A percentile compares a stretch with the other conserved stretches of the same genome.
Evolutionary conservation across 2,888 invertebrate genomes (phyloP).

Genomic region (Erebia palarica): DNA sequence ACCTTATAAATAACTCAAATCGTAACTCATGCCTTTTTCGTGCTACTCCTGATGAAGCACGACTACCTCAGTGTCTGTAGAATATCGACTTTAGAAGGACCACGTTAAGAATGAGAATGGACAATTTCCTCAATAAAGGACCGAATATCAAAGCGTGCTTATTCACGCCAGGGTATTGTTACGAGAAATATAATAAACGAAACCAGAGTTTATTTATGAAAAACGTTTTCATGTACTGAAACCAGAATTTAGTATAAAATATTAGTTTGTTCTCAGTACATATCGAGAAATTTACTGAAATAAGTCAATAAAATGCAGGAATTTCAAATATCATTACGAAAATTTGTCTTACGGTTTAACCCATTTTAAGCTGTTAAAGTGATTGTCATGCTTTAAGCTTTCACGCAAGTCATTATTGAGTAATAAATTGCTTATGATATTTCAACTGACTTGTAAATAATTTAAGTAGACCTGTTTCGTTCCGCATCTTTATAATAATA

Average conservation of each 20-base stretch:
- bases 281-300: not conserved
- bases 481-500: not conserved
- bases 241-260: too few relatives aligned
- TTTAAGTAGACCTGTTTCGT: not conserved
- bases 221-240: not conserved
- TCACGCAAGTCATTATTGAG: constrained; percentile 40
- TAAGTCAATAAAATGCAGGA: not conserved
- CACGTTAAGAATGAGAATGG: constrained; percentile 53
- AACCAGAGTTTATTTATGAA: constrained; percentile 43
- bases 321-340: constrained; percentile 18
- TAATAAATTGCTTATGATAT: constrained; percentile 21
- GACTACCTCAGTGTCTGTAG: constrained; percentile 36
- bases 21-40: constrained; percentile 71
- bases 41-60: constrained; percentile 57
- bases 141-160: constrained; percentile 54
- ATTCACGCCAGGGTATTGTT: constrained; percentile 65
- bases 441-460: constrained; percentile 14
- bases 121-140: constrained; percentile 40
- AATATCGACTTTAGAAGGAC: constrained; percentile 51
- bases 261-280: too few relatives aligned
- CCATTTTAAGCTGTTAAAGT: constrained; percentile 15
- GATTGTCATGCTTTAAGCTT: constrained; percentile 19
- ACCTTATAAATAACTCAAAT: constrained; percentile 77
- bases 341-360: constrained; percentile 21
- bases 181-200: constrained; percentile 64